Evolutionary conservation across 2,797 vertebrate species (phyloP).

Genomic region (Sebastes hubbsi): DNA sequence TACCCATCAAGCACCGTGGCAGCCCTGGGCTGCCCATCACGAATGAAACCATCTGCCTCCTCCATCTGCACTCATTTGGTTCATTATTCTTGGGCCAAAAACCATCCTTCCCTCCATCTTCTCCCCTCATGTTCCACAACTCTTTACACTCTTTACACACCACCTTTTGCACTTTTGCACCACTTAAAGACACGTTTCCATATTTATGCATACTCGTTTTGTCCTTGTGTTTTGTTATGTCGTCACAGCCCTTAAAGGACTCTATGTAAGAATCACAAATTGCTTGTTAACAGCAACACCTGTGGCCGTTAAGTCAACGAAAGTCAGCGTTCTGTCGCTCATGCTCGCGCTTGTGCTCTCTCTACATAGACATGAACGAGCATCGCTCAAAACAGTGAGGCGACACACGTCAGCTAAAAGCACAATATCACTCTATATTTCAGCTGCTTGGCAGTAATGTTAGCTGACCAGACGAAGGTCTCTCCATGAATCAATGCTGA

Average conservation of each 20-base stretch:
- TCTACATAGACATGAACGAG: too few species aligned
- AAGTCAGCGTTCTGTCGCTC: too few species aligned
- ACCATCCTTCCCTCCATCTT: conserved; percentile 47
- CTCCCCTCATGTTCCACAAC: conserved; percentile 13
- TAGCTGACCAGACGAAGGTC: too few species aligned
- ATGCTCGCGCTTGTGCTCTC: too few species aligned
- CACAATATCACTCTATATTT: too few species aligned
- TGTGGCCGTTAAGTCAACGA: too few species aligned
- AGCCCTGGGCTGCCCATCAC: conserved; percentile 77
- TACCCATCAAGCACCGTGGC: conserved; percentile 77
- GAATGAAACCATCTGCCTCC: conserved; percentile 86
- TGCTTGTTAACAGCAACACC: too few species aligned
- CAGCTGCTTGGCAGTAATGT: too few species aligned
- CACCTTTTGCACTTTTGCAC: conserved; percentile 27
- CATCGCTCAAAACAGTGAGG: too few species aligned
- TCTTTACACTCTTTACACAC: conserved; percentile 3
- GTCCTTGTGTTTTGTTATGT: conserved; percentile 9
- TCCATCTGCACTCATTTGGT: conserved; percentile 84
- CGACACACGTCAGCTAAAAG: too few species aligned
- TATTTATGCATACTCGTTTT: background rate
- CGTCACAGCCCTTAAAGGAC: background rate
- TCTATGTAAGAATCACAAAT: too few species aligned
- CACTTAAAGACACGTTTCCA: conserved; percentile 23
- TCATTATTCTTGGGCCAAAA: conserved; percentile 77
- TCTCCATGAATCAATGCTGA: too few species aligned